Evolutionary conservation across 2,888 invertebrate species (phyloP).

Genomic region (Drosophila hawaiiensis): DNA sequence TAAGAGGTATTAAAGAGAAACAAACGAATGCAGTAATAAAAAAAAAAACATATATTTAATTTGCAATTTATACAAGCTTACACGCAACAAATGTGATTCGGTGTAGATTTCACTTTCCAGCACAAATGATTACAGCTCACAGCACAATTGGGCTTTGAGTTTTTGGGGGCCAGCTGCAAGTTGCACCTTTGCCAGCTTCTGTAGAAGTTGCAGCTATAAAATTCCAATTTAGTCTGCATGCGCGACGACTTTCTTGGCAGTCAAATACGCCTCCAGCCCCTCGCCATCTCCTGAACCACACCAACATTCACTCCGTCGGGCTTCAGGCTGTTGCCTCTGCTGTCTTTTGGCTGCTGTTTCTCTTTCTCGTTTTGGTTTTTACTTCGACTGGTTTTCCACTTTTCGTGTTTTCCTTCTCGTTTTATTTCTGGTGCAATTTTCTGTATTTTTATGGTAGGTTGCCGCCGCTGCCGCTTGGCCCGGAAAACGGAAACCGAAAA

Average conservation of each 20-base stretch:
- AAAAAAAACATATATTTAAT: background rate
- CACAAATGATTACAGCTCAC: conserved; percentile 14
- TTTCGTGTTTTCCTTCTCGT: conserved; percentile 33
- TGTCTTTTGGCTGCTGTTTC: conserved; percentile 56
- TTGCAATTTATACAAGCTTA: background rate
- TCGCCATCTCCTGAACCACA: conserved; percentile 5
- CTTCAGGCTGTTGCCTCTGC: conserved; percentile 52
- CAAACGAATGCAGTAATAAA: background rate
- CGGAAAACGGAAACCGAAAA: conserved; percentile 81
- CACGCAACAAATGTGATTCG: background rate
- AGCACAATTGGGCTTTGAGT: conserved; percentile 19
- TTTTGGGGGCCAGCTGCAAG: conserved; percentile 41
- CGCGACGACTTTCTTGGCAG: conserved; percentile 76
- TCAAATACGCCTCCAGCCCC: conserved; percentile 49
- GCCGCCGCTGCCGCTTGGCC: conserved; percentile 71
- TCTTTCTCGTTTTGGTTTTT: conserved; percentile 19
- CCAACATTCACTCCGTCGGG: background rate
- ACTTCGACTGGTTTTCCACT: conserved; percentile 35
- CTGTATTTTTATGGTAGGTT: conserved; percentile 80
- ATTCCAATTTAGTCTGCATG: conserved; percentile 77
- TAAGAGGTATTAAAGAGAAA: background rate
- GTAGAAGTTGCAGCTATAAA: conserved; percentile 71
- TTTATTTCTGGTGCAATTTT: conserved; percentile 69
- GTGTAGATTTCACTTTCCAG: conserved; percentile 23
- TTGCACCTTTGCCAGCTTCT: conserved; percentile 65